A percentile compares a stretch with the other conserved stretches of the same genome.
Conservation (phyloP, 2,888 invertebrate species). For the Cataglyphis livida region DNA sequence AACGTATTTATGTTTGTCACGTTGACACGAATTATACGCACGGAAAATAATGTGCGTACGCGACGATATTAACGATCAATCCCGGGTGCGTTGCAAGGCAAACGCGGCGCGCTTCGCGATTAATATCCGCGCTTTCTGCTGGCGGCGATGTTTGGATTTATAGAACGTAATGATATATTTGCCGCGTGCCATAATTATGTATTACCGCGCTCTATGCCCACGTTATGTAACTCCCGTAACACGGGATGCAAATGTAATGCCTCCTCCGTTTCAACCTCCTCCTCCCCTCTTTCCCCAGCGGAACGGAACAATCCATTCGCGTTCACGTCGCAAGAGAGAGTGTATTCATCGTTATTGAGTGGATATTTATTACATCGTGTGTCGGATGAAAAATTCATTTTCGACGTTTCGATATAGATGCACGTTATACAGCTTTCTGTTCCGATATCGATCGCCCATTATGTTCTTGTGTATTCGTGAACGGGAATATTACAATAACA, state of each 20-base stretch:
- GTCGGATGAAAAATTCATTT: slow-evolving; percentile 48
- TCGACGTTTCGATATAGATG: slow-evolving; percentile 33
- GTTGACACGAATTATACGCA: background rate
- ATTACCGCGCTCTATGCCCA: slow-evolving; percentile 18
- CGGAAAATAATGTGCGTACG: background rate
- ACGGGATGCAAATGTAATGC: slow-evolving; percentile 39
- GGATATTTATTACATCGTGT: slow-evolving; percentile 44
- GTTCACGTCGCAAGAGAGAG: slow-evolving; percentile 5
- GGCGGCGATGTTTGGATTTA: slow-evolving; percentile 33
- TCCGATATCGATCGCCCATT: slow-evolving; percentile 33
- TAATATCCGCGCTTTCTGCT: slow-evolving; percentile 47
- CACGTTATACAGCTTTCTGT: slow-evolving; percentile 13
- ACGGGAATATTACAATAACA: slow-evolving; percentile 15
- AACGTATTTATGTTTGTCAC: slow-evolving; percentile 38
- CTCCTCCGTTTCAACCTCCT: background rate
- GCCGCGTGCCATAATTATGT: slow-evolving; percentile 50
- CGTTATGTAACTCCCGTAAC: background rate
- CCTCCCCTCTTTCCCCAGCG: background rate
- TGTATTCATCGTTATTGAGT: slow-evolving; percentile 46
- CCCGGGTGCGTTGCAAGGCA: slow-evolving; percentile 17
- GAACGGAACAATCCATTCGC: slow-evolving; percentile 39
- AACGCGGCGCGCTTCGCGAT: slow-evolving; percentile 45
- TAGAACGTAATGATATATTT: slow-evolving; percentile 54
- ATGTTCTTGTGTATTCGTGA: background rate
- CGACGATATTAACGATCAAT: slow-evolving; percentile 41